Percentiles rank a stretch among this genome's conserved stretches.
Conservation (phyloP, 2,113 vertebrate species). For the Gnathonemus echidnorhynchus region DNA sequence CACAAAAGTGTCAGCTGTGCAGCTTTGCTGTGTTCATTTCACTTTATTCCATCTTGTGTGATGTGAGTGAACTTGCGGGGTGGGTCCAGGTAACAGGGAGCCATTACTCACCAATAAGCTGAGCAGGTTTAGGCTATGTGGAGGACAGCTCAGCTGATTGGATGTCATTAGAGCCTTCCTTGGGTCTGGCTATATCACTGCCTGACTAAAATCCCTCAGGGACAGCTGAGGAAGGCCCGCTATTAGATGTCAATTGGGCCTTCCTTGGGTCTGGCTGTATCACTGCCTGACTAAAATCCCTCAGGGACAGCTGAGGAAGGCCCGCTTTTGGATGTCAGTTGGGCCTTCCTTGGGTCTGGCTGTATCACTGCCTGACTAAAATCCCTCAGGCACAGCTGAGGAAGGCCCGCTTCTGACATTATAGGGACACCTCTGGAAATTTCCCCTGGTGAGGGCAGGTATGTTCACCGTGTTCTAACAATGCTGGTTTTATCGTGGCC, state of each 20-base stretch:
- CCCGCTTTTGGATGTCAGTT: neutral
- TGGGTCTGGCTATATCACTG: neutral
- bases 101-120: neutral
- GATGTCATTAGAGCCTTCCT: neutral
- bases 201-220: neutral
- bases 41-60: neutral
- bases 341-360: neutral
- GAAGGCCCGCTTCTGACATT: neutral
- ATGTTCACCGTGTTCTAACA: neutral
- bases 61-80: neutral
- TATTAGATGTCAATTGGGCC: neutral
- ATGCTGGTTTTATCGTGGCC: neutral
- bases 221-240: neutral
- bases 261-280: neutral
- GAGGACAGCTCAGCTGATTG: neutral
- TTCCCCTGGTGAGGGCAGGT: neutral
- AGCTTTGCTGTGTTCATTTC: neutral
- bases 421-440: neutral
- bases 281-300: neutral
- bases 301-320: neutral
- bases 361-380: neutral
- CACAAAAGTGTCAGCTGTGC: neutral
- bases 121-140: neutral
- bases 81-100: neutral
- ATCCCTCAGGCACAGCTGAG: neutral